Conservation (phyloP, 2,797 vertebrate genomes). For the Smutsia gigantea region DNA sequence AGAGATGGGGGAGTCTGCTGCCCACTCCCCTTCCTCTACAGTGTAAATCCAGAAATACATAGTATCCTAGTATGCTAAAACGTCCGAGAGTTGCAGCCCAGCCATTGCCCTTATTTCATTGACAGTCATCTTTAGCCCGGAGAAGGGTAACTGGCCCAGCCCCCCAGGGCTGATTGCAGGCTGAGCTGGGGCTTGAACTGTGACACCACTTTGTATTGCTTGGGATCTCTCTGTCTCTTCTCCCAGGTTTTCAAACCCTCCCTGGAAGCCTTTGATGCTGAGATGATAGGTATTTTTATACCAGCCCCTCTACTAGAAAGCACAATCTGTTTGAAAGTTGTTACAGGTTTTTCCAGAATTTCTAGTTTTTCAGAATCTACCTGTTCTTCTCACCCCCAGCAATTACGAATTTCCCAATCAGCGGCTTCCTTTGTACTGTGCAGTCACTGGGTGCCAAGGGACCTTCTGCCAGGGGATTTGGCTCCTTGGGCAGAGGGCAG, state of each 20-base stretch:
- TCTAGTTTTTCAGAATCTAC: constrained; percentile 61
- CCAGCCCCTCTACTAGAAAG: constrained; percentile 26
- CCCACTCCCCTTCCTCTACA: background rate
- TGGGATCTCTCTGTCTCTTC: background rate
- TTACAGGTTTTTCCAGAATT: constrained; percentile 71
- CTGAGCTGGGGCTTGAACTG: background rate
- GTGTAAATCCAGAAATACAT: background rate
- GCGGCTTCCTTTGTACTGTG: background rate
- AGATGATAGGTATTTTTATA: background rate
- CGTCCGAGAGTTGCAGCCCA: background rate
- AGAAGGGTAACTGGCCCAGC: background rate
- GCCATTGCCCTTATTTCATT: background rate
- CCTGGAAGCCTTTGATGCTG: background rate
- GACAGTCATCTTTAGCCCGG: background rate
- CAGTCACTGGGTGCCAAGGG: background rate
- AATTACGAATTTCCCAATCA: constrained; percentile 32
- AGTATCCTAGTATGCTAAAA: background rate
- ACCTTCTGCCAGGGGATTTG: background rate
- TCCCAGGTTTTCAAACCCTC: background rate
- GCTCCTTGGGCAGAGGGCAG: background rate
- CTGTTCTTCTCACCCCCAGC: constrained; percentile 42
- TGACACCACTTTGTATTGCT: background rate
- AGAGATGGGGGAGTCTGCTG: background rate
- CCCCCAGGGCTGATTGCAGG: background rate
- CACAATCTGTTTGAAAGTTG: constrained; percentile 45